A percentile compares a stretch with the other conserved stretches of the same genome.
phyloP scores from a whole-genome alignment of 2,797 vertebrate species.

The Crenichthys baileyi region DNA sequence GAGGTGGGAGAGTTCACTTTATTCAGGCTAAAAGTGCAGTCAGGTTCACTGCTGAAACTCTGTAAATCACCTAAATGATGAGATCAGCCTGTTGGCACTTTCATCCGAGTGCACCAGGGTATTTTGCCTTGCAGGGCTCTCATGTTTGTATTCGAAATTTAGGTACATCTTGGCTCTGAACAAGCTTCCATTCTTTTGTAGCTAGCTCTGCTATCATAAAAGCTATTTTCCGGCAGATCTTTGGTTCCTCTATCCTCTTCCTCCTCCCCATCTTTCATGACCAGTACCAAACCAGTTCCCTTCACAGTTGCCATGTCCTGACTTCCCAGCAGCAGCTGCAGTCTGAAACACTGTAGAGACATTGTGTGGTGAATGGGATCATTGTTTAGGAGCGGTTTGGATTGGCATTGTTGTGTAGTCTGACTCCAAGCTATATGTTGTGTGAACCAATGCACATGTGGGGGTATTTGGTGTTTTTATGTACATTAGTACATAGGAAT shows the following conservation, averaged over 20 bases:
- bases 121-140: slow-evolving; percentile 29
- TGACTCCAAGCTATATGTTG: slow-evolving; percentile 17
- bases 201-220: slow-evolving; percentile 52
- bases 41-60: slow-evolving; percentile 23
- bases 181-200: slow-evolving; percentile 30
- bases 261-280: slow-evolving; percentile 27
- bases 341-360: slow-evolving; percentile 48
- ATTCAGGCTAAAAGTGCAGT: slow-evolving; percentile 31
- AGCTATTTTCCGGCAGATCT: slow-evolving; percentile 32
- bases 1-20: slow-evolving; percentile 19
- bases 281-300: slow-evolving; percentile 52
- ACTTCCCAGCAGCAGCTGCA: slow-evolving; percentile 59
- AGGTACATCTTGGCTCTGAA: slow-evolving; percentile 39
- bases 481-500: not conserved
- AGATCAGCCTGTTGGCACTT: slow-evolving; percentile 60
- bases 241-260: slow-evolving; percentile 33
- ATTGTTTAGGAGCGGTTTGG: slow-evolving; percentile 48
- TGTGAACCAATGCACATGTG: slow-evolving; percentile 22
- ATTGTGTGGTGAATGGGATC: slow-evolving; percentile 59
- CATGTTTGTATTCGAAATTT: slow-evolving; percentile 11
- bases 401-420: slow-evolving; percentile 22
- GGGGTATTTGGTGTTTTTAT: not conserved
- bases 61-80: slow-evolving; percentile 44
- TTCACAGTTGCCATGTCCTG: slow-evolving; percentile 44
- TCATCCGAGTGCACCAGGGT: not conserved